Evolutionary conservation across 2,797 vertebrate species (phyloP), one percentile per base, ranked within the genome.

Genomic region (Pyrocephalus nanus): DNA sequence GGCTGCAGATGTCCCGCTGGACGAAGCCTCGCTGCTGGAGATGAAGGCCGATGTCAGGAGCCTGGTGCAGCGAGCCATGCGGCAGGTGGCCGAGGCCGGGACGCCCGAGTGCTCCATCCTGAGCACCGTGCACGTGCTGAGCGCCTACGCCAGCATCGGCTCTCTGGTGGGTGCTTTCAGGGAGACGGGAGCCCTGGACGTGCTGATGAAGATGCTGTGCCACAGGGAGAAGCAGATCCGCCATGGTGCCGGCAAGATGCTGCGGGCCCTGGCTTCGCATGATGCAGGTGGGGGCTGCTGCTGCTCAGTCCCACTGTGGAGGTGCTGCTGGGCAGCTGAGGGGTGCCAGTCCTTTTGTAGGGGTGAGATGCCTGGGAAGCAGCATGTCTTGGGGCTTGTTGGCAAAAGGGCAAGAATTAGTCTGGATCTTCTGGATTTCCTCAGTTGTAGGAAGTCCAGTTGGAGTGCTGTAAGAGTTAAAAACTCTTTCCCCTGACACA

Each of bases 41-140:
- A 99, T 99, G 99, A 98, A 99, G 95, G 98, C 98, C 4, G 99
- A 99, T 6, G 99, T 99, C 21, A 97, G 98, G 96, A 98, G 98
- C 58, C 97, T 99, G 93, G 99, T 99, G 61, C 96, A 89, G 14
- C 98, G 99, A 32, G 99, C 99, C 13, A 79, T 98, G 58, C 98
- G 98, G 74, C 99, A 99, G 97, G 98, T 99, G 98, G 97, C 97
- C 5, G 98, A 98, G 91, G 97, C 97, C 43, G 98, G 97, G 5
- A 98, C 98, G 92, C 97, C 98, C 22, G 93, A 96, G 6, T 96
- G 98, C 53, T 98, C 98, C 84, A 97, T 99, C 93, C 98, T 99
- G 3, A 98, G 99, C 97, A 99, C 99, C 81, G 98, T 99, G 95
- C 98, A 98, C 1, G 99, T 99, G 96, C 98, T 99, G 92, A 99